Base-by-base conservation (phyloP, 2,888 invertebrate genomes). In the Cerceris rybyensis region DNA sequence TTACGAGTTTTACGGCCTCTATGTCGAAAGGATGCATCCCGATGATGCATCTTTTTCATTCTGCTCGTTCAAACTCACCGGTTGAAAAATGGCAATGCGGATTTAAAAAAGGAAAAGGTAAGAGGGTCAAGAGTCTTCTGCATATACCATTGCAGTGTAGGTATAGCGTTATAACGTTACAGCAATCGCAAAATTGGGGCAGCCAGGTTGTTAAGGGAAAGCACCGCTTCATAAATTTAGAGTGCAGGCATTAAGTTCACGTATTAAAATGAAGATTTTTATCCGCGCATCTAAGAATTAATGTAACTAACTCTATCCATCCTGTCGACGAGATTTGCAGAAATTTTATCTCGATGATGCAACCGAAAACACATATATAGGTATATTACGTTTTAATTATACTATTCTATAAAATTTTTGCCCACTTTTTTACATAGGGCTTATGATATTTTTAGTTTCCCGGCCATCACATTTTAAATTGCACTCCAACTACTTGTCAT, bases 81-180 rank as follows among this genome's bases (percentile, higher is more conserved):
- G 57, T 17, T 50, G 60, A 75, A 76, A 77, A 71, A 71, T 78
- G 72, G 70, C 63, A 59, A 66, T 74, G 57, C 63, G 66, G 16
- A 77, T 78, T 64, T 52, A 55, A 64, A 78, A 60, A 28, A 63
- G 63, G 49, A 65, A 76, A 68, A 70, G 70, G 69, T 67, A 78
- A 78, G 78, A 65, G 64, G 78, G 78, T 78, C 78, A 78, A 78
- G 77, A 67, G 78, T 64, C 71, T 67, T 43, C 58, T 70, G 63
- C 64, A 64, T 64, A 42, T 67, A 68, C 16, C 60, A 52, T 17
- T 16, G 46, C 59, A 46, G 52, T 54, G 17, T 60, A 16, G 39
- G 68, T 60, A 59, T 52, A 43, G 63, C 52, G 78, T 78, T 70
- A 70, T 70, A 70, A 78, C 78, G 78, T 77, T 77, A 77, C 70